phyloP scores from a whole-genome alignment of 2,888 invertebrate species.

The Trachelus tabidus region DNA sequence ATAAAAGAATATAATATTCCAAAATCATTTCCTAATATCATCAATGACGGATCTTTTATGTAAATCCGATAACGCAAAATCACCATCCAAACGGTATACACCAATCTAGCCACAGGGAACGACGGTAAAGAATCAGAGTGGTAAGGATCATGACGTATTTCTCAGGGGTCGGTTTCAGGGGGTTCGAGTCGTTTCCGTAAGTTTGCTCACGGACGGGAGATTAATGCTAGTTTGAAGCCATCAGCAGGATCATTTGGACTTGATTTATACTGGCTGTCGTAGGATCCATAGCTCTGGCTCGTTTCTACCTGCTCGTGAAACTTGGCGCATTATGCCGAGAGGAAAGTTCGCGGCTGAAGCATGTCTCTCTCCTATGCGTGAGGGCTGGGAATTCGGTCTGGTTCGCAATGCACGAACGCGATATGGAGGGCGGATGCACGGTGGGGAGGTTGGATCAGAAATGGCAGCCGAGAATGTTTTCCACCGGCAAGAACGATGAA shows the following conservation, averaged over 20 bases:
- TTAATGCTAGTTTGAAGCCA: slow-evolving; percentile 7
- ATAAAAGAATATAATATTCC: not conserved
- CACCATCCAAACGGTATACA: not conserved
- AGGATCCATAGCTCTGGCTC: slow-evolving; percentile 3
- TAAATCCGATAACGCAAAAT: not conserved
- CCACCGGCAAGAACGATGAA: not conserved
- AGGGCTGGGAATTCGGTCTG: not conserved
- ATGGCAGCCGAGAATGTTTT: not conserved
- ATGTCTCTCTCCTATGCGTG: not conserved
- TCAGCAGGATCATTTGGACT: slow-evolving; percentile 2
- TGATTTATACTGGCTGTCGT: not conserved
- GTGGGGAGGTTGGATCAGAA: not conserved
- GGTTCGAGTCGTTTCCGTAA: not conserved
- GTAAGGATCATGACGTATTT: not conserved
- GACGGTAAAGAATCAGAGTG: not conserved
- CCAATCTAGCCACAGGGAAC: not conserved
- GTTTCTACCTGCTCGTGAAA: slow-evolving; percentile 12
- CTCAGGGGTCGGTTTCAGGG: not conserved
- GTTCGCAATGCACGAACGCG: too few species aligned
- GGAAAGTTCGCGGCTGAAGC: slow-evolving; percentile 20
- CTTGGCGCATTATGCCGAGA: slow-evolving; percentile 24
- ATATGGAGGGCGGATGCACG: not conserved
- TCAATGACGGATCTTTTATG: too few species aligned
- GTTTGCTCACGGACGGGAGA: not conserved
- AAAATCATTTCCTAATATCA: not conserved